Conservation (phyloP, 2,113 vertebrate species). For the Epinephelus lanceolatus region DNA sequence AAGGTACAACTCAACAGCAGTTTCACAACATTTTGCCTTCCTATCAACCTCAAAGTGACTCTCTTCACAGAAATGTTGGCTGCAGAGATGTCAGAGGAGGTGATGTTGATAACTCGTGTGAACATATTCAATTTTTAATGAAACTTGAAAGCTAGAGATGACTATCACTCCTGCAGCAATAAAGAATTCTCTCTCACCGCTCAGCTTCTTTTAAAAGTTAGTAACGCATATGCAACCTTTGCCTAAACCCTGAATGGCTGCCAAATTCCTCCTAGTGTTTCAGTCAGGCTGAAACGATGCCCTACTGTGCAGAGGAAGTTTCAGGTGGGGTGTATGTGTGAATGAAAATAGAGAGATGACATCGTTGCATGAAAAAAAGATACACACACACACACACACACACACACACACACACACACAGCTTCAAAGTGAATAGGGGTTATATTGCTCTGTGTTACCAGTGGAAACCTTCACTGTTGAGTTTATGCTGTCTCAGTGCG, state of each 20-base stretch:
- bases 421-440: neutral
- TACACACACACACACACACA: neutral
- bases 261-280: constrained; percentile 3
- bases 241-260: constrained; percentile 12
- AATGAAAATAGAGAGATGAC: neutral
- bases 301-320: constrained; percentile 29
- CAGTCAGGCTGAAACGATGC: constrained; percentile 10
- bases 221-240: constrained; percentile 40
- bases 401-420: neutral
- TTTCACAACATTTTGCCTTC: constrained; percentile 15
- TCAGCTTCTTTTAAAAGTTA: constrained; percentile 7
- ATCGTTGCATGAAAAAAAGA: neutral
- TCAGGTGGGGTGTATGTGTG: constrained; percentile 3
- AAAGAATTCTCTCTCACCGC: constrained; percentile 36
- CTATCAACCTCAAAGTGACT: constrained; percentile 17
- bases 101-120: constrained; percentile 13
- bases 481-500: neutral
- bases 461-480: neutral
- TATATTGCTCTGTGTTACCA: neutral
- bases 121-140: constrained; percentile 62
- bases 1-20: neutral
- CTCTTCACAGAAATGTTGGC: constrained; percentile 15
- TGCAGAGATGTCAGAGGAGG: constrained; percentile 8
- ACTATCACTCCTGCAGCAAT: constrained; percentile 44
- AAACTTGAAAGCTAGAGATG: constrained; percentile 57